These are phyloP conservation scores for Protonemura montana DNA, from an alignment of 2,888 invertebrate genomes.

Conservation along the genomic window DNA sequence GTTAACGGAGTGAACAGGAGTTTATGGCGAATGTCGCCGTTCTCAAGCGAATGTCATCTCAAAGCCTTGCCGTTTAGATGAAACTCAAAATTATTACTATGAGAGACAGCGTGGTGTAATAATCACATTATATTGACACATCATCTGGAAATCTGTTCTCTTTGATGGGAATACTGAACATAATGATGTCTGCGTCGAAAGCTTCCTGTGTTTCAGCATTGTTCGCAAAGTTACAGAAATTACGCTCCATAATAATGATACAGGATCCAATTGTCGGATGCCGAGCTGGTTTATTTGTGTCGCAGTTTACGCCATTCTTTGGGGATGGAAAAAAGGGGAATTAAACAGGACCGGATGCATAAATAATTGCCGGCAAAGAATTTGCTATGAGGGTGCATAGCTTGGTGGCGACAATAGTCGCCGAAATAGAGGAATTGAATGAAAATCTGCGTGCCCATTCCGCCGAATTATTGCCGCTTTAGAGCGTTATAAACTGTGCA, in stretches of 20 bases:
- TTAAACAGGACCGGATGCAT: neutral
- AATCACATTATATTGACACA: constrained; percentile 33
- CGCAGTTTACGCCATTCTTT: neutral
- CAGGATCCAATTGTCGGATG: neutral
- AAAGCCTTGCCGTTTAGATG: constrained; percentile 7
- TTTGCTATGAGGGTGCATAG: neutral
- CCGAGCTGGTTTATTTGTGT: constrained; percentile 7
- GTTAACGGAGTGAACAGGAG: constrained; percentile 3
- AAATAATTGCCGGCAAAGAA: neutral
- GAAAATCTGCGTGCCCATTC: neutral
- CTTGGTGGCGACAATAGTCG: neutral
- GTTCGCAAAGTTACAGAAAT: neutral
- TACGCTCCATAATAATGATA: neutral
- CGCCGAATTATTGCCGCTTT: neutral
- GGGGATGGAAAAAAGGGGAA: neutral
- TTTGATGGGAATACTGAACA: constrained; percentile 13
- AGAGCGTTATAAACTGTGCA: neutral
- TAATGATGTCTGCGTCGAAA: neutral
- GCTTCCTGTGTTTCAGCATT: neutral
- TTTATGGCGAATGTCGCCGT: neutral
- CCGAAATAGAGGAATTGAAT: neutral
- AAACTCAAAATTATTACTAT: constrained; percentile 2
- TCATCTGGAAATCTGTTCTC: constrained; percentile 25
- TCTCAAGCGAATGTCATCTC: constrained; percentile 25
- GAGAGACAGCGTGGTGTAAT: constrained; percentile 2